These are phyloP conservation scores for Arvicola amphibius DNA, from an alignment of 2,797 vertebrate genomes.

Conservation along the genomic window DNA sequence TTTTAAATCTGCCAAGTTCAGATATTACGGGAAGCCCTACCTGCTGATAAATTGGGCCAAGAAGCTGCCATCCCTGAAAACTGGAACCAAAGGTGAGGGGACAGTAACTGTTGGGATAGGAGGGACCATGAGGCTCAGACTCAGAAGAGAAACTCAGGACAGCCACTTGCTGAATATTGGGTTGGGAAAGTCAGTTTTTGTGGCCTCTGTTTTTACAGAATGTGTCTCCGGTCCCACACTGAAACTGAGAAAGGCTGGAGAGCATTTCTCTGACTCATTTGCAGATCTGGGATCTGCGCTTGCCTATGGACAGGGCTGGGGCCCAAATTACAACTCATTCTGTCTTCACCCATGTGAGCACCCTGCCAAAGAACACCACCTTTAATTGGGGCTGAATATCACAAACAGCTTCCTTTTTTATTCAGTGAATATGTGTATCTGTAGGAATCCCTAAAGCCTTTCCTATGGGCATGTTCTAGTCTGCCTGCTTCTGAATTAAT, in stretches of 20 bases:
- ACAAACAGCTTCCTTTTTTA: constrained; percentile 59
- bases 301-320: background rate
- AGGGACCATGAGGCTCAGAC: background rate
- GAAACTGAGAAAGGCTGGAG: background rate
- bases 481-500: constrained; percentile 58
- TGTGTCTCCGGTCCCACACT: background rate
- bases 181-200: background rate
- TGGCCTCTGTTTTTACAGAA: background rate
- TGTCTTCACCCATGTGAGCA: background rate
- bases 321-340: background rate
- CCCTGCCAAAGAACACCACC: constrained; percentile 34
- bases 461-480: constrained; percentile 62
- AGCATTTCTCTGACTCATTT: background rate
- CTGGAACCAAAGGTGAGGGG: background rate
- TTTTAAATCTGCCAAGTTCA: background rate
- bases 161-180: background rate
- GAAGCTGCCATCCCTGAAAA: background rate
- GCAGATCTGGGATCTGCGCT: background rate
- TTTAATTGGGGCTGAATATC: constrained; percentile 63
- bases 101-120: background rate
- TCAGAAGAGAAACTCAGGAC: background rate
- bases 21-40: background rate
- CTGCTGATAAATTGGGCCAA: background rate
- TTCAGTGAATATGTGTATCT: constrained; percentile 55
- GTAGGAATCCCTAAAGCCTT: constrained; percentile 72